These are phyloP conservation scores for Himalopsyche japonica DNA, from an alignment of 2,888 invertebrate genomes.

Conservation along the genomic window DNA sequence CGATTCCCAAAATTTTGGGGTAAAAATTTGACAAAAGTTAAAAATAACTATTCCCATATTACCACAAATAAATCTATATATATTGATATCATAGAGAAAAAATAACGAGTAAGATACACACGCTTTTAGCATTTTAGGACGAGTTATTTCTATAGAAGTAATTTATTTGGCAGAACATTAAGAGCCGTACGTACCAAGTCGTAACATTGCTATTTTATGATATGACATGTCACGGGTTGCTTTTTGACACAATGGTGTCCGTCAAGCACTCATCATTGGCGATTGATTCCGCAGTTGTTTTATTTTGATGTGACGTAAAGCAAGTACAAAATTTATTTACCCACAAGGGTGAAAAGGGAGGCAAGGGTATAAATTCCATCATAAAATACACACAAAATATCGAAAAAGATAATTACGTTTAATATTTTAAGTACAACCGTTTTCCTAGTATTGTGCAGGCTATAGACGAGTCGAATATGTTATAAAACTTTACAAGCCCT, in stretches of 20 bases:
- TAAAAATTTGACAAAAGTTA: not conserved
- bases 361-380: not conserved
- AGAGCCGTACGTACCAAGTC: conserved; percentile 31
- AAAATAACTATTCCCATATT: not conserved
- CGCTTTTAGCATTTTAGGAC: not conserved
- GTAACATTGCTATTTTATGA: conserved; percentile 39
- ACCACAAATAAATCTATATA: not conserved
- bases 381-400: not conserved
- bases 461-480: no score
- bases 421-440: no score
- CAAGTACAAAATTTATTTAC: not conserved
- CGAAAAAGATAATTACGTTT: no score
- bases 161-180: conserved; percentile 11
- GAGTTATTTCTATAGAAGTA: conserved; percentile 11
- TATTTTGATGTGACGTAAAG: not conserved
- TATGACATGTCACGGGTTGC: conserved; percentile 28
- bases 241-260: conserved; percentile 12
- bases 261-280: conserved; percentile 11
- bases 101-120: not conserved
- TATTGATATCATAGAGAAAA: not conserved
- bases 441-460: no score
- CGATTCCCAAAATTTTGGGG: not conserved
- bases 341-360: not conserved
- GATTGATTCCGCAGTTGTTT: not conserved
- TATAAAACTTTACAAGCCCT: no score